Evolutionary conservation across 2,113 vertebrate genomes (phyloP), one percentile per base, ranked within the genome.

Genomic region (Mungos mungo): DNA sequence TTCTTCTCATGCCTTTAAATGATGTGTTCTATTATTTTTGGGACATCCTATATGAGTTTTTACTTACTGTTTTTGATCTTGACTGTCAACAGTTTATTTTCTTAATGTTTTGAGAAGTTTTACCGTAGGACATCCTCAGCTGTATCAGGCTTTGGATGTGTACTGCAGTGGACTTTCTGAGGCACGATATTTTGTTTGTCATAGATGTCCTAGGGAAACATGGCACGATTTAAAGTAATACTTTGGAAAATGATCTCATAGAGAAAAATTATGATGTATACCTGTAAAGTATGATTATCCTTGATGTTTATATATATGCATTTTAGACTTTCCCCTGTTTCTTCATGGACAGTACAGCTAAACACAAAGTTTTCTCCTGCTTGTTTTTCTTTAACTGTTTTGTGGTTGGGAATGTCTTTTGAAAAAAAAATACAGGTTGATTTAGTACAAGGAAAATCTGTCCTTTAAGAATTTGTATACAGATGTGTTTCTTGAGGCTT

Each of bases 41-140:
- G 14, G 9, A 66, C 79, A 74, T 81, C 14, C 1, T 45, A 52
- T 10, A 23, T 54, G 54, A 45, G 38, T 76, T 95, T 90, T 90
- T n/a, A 52, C 45, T 83, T 95, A 35, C 5, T 19, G 0, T 68
- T 94, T 52, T 15, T 82, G 52, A 57, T 52, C 19, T 95, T 91
- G 19, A 60, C 63, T 93, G 93, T 90, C 83, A 94, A 77, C 4
- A 47, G 2, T 68, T 82, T 35, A n/a, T 86, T 88, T 85, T 93
- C 31, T 69, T 79, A 50, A 9, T 81, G n/a, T 96, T 83, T 90
- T 88, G 54, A 71, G 77, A 93, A 74, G 68, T 33, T 81, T 93
- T 63, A 29, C 52, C 31, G 0, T 68, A 86, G 38, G 16, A 33
- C 68, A 41, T 69, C 25, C 71, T 85, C 45, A 79, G 1, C 33